Percentiles rank a stretch among this genome's conserved stretches.
Conservation (phyloP, 2,888 invertebrate genomes). For the Hartigia nigra region DNA sequence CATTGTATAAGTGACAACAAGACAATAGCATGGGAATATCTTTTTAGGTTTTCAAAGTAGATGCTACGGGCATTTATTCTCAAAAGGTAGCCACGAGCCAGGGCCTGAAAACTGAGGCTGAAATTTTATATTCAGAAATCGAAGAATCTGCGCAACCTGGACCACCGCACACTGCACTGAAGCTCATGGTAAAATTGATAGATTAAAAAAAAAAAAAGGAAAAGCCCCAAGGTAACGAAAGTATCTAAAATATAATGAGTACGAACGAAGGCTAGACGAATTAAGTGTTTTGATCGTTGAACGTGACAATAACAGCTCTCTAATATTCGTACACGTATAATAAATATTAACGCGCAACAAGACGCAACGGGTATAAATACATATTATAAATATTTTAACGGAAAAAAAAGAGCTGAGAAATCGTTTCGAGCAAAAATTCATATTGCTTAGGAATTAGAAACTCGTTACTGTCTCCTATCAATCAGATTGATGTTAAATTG, state of each 20-base stretch:
- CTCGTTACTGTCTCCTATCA: not conserved
- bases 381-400: conserved; percentile 23
- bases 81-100: conserved; percentile 79
- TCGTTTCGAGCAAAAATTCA: not conserved
- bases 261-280: conserved; percentile 44
- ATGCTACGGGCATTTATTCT: conserved; percentile 84
- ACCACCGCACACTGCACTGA: conserved; percentile 79
- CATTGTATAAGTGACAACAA: not conserved
- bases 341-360: conserved; percentile 13
- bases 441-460: not conserved
- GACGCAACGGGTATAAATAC: conserved; percentile 15
- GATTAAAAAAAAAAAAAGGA: conserved; percentile 34
- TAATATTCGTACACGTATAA: conserved; percentile 34
- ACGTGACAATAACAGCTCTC: conserved; percentile 60
- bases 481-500: not conserved
- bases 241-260: conserved; percentile 23
- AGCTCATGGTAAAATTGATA: conserved; percentile 71
- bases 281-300: conserved; percentile 50
- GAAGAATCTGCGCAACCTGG: conserved; percentile 74
- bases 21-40: not conserved
- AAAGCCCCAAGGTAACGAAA: conserved; percentile 18
- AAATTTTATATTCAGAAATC: conserved; percentile 78
- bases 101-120: conserved; percentile 74
- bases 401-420: conserved; percentile 26
- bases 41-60: conserved; percentile 80